Conservation (phyloP, 2,888 invertebrate species). For the Octonoba sinensis region DNA sequence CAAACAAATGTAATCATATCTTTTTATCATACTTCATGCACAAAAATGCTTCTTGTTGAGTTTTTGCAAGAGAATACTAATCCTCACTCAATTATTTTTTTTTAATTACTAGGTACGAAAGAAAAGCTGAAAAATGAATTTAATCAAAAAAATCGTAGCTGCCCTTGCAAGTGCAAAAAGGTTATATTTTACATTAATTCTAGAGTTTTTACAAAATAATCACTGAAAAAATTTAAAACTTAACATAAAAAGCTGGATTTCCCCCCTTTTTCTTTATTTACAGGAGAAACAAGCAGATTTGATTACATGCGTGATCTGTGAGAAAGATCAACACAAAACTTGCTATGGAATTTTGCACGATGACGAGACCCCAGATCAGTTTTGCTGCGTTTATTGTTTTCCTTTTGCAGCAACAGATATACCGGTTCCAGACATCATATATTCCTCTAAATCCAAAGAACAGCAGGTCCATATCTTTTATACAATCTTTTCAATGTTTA, state of each 20-base stretch:
- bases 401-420: slow-evolving; percentile 4
- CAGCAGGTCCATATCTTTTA: slow-evolving; percentile 11
- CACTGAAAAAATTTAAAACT: too few relatives aligned
- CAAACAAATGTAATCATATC: too few relatives aligned
- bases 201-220: not conserved
- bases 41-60: too few relatives aligned
- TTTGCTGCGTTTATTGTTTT: slow-evolving; percentile 31
- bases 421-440: slow-evolving; percentile 6
- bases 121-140: too few relatives aligned
- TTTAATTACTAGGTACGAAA: too few relatives aligned
- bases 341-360: slow-evolving; percentile 36
- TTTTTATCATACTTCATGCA: too few relatives aligned
- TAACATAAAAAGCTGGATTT: too few relatives aligned
- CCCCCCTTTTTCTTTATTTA: slow-evolving; percentile 1
- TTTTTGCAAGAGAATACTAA: too few relatives aligned
- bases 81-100: too few relatives aligned
- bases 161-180: slow-evolving; percentile 32
- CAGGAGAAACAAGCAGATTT: slow-evolving; percentile 16
- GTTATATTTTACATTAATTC: slow-evolving; percentile 12
- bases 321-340: slow-evolving; percentile 25
- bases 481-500: too few relatives aligned
- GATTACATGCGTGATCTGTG: slow-evolving; percentile 23
- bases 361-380: not conserved
- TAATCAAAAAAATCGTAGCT: not conserved
- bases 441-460: slow-evolving; percentile 15